A percentile compares a stretch with the other conserved stretches of the same genome.
phyloP scores from a whole-genome alignment of 1,140 invertebrate species.

The Drosophila athabasca region DNA sequence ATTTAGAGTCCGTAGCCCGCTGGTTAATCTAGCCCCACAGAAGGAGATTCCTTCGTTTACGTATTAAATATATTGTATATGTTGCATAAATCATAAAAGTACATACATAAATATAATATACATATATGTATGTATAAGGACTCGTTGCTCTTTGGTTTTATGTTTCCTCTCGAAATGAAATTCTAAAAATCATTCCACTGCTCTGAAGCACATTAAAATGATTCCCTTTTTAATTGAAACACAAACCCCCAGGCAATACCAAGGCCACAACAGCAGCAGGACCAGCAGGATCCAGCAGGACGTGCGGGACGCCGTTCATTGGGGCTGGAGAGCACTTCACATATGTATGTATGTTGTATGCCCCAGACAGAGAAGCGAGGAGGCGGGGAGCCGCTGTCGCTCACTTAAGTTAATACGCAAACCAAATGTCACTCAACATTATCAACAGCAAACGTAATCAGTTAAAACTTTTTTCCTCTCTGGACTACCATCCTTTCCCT shows the following conservation, averaged over 20 bases:
- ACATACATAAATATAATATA: too few relatives aligned
- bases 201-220: constrained; percentile 59
- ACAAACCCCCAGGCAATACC: constrained; percentile 68
- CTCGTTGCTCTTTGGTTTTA: neutral
- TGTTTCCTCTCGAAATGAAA: constrained; percentile 48
- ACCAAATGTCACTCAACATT: constrained; percentile 80
- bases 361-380: neutral
- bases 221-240: constrained; percentile 73
- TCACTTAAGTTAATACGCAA: constrained; percentile 80
- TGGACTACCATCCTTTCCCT: constrained; percentile 11
- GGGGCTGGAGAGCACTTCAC: neutral
- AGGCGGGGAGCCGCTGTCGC: constrained; percentile 44
- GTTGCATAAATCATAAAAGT: too few relatives aligned
- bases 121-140: too few relatives aligned
- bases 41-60: too few relatives aligned
- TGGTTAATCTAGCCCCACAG: too few relatives aligned
- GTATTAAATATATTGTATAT: too few relatives aligned
- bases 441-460: constrained; percentile 79
- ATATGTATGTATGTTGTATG: too few relatives aligned
- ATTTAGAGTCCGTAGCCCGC: too few relatives aligned
- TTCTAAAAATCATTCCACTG: constrained; percentile 45
- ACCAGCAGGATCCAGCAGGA: neutral
- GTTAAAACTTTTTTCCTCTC: constrained; percentile 67
- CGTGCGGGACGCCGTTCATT: neutral
- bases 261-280: constrained; percentile 3